A percentile compares a stretch with the other conserved stretches of the same genome.
Evolutionary conservation across 2,888 invertebrate genomes (phyloP).

Genomic region (Azorinus chamasolen): DNA sequence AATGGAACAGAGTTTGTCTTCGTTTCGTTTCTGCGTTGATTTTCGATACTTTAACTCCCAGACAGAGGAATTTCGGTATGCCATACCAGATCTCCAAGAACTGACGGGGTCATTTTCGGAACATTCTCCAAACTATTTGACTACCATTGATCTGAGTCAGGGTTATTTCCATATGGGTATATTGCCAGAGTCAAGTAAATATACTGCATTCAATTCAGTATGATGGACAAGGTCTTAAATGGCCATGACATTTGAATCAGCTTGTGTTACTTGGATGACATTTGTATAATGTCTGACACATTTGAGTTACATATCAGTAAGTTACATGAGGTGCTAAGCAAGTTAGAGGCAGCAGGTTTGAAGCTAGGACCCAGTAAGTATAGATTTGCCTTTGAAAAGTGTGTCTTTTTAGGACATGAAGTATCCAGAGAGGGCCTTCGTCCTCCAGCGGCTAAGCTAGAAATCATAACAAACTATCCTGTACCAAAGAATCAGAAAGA

Average conservation of each 20-base stretch:
- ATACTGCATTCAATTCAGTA: constrained; percentile 55
- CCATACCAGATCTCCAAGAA: constrained; percentile 44
- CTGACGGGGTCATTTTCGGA: constrained; percentile 45
- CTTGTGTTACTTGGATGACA: constrained; percentile 61
- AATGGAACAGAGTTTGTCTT: constrained; percentile 44
- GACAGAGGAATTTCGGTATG: constrained; percentile 26
- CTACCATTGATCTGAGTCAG: constrained; percentile 12
- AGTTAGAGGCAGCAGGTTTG: constrained; percentile 40
- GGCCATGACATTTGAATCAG: constrained; percentile 33
- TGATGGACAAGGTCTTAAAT: constrained; percentile 55
- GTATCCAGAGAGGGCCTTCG: constrained; percentile 34
- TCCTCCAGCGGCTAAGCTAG: constrained; percentile 22
- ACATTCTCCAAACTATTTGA: constrained; percentile 26
- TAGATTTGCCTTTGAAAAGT: constrained; percentile 8
- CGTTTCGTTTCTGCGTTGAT: constrained; percentile 49
- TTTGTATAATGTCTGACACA: constrained; percentile 6
- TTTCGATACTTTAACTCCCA: constrained; percentile 50
- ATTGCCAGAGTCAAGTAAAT: constrained; percentile 13
- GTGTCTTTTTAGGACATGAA: constrained; percentile 41
- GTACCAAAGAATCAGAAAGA: constrained; percentile 28
- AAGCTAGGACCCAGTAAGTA: constrained; percentile 46
- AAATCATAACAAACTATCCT: constrained; percentile 17
- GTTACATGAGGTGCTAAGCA: constrained; percentile 38
- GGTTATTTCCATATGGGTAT: constrained; percentile 13
- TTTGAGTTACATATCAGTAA: constrained; percentile 51